phyloP scores from a whole-genome alignment of 2,888 invertebrate species.

The Amphimallon solstitiale region DNA sequence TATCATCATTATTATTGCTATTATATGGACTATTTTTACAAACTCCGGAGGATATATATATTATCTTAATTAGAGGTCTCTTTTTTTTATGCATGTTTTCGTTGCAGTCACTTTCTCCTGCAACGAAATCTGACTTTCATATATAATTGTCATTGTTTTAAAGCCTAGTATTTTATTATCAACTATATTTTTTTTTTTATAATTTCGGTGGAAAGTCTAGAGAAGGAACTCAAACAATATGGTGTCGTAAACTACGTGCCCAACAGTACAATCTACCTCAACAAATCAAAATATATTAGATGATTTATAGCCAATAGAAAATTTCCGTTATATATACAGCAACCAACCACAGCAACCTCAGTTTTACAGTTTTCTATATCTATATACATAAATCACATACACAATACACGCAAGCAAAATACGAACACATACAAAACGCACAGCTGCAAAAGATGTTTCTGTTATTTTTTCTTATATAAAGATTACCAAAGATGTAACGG shows the following conservation, averaged over 20 bases:
- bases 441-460: conserved; percentile 40
- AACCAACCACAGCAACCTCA: conserved; percentile 59
- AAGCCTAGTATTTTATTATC: conserved; percentile 35
- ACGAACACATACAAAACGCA: conserved; percentile 38
- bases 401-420: conserved; percentile 38
- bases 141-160: conserved; percentile 40
- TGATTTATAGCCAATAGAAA: conserved; percentile 58
- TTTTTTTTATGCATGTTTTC: conserved; percentile 23
- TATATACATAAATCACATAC: conserved; percentile 41
- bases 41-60: conserved; percentile 28
- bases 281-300: conserved; percentile 62
- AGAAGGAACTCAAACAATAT: conserved; percentile 57
- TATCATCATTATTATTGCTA: conserved; percentile 39
- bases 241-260: conserved; percentile 61
- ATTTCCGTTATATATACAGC: conserved; percentile 60
- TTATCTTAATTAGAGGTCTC: conserved; percentile 30
- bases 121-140: conserved; percentile 16
- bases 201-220: conserved; percentile 57
- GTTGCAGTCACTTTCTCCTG: conserved; percentile 26
- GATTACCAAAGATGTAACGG: conserved; percentile 57
- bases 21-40: conserved; percentile 38
- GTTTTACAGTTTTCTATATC: conserved; percentile 49
- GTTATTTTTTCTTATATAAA: conserved; percentile 38
- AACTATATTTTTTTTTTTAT: conserved; percentile 40
- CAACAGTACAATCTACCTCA: conserved; percentile 63